A percentile compares a stretch with the other conserved stretches of the same genome.
phyloP scores from a whole-genome alignment of 92 coral and sea anemone genomes.

The Pocillopora meandrina region DNA sequence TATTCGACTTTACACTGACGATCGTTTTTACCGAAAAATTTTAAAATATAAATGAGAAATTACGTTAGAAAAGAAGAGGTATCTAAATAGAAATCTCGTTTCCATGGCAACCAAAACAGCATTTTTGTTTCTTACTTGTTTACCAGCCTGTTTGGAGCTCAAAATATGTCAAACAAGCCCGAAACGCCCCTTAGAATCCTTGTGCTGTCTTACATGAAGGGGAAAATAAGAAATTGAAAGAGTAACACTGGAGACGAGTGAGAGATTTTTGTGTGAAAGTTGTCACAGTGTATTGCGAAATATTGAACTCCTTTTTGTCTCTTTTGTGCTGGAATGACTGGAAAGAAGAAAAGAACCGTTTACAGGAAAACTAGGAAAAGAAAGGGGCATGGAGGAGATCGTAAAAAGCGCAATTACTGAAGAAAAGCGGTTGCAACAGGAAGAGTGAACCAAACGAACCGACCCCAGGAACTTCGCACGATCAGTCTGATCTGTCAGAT shows the following conservation, averaged over 20 bases:
- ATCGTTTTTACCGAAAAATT: too few species aligned
- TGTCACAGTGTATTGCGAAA: too few species aligned
- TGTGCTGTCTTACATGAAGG: too few species aligned
- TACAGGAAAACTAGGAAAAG: not conserved
- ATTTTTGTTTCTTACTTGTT: constrained; percentile 1
- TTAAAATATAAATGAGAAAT: not conserved
- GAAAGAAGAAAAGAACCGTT: constrained; percentile 7
- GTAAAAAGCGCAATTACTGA: not conserved
- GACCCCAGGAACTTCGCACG: constrained; percentile 13
- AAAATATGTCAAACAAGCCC: too few species aligned
- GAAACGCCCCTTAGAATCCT: too few species aligned
- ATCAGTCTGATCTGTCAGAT: too few species aligned
- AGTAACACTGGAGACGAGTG: too few species aligned
- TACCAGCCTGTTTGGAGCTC: not conserved
- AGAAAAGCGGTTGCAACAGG: not conserved
- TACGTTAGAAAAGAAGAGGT: not conserved
- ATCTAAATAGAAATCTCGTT: not conserved
- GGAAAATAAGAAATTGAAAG: too few species aligned
- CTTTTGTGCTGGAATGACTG: too few species aligned
- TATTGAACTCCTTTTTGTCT: too few species aligned
- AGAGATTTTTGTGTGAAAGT: too few species aligned
- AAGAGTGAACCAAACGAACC: not conserved
- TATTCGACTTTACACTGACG: too few species aligned
- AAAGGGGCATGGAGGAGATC: constrained; percentile 4
- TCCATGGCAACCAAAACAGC: not conserved